These are phyloP conservation scores for Cynoglossus semilaevis DNA, from an alignment of 2,113 vertebrate genomes.

Conservation along the genomic window DNA sequence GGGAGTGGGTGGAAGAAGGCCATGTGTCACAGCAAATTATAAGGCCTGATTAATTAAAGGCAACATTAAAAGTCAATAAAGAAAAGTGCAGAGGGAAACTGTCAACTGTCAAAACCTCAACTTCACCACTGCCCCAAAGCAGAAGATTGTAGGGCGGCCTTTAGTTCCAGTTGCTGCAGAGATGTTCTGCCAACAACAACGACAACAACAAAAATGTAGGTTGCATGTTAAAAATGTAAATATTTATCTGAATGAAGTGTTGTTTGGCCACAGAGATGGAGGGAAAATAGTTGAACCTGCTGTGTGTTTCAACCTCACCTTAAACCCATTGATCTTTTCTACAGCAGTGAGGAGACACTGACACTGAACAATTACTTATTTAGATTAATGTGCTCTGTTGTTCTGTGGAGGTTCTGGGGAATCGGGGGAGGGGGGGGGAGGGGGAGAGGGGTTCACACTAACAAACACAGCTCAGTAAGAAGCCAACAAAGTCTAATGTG, in stretches of 20 bases:
- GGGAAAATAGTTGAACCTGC: conserved; percentile 8
- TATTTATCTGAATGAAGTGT: no score
- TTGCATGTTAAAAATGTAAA: no score
- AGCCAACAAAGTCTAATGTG: conserved; percentile 12
- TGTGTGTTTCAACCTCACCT: conserved; percentile 13
- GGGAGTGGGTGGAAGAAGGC: conserved; percentile 40
- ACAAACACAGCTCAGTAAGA: neutral
- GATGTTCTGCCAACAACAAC: conserved; percentile 21
- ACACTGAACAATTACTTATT: conserved; percentile 18
- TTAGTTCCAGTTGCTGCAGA: conserved; percentile 25
- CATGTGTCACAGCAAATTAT: conserved; percentile 73
- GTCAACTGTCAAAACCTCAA: conserved; percentile 47
- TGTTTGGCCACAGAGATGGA: no score
- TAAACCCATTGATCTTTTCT: conserved; percentile 34
- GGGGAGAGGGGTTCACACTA: conserved; percentile 11
- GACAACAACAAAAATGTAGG: no score
- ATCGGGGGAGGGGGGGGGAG: no score
- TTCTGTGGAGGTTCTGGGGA: no score
- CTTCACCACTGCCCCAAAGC: conserved; percentile 18
- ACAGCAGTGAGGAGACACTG: conserved; percentile 20
- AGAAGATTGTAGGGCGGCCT: conserved; percentile 64
- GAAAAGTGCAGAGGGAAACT: conserved; percentile 48
- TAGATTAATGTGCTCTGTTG: conserved; percentile 13
- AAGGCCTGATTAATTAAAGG: conserved; percentile 71
- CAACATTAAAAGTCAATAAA: conserved; percentile 70